These are phyloP conservation scores for Philypnodon macrostomus DNA, from an alignment of 2,797 vertebrate species.

Conservation along the genomic window DNA sequence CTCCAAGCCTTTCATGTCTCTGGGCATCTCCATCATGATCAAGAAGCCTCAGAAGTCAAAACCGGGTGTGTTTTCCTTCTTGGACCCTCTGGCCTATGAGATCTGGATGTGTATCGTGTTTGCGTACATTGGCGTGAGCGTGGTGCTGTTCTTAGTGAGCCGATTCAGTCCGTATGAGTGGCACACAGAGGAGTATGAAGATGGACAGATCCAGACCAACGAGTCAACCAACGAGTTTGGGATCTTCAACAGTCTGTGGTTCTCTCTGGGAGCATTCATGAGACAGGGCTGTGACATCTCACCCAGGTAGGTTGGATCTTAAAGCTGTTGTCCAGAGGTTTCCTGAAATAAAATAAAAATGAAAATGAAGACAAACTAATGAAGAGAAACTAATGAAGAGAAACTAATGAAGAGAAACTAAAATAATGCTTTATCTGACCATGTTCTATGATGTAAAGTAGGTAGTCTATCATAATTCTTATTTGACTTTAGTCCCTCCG, in stretches of 20 bases:
- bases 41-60: conserved; percentile 99
- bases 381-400: too few species aligned
- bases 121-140: conserved; percentile 98
- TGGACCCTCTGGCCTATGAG: conserved; percentile 98
- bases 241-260: conserved; percentile 99
- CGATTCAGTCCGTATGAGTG: conserved; percentile 99
- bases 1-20: conserved; percentile 99
- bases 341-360: too few species aligned
- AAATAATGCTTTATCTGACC: too few species aligned
- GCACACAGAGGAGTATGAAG: conserved; percentile 99
- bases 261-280: conserved; percentile 87
- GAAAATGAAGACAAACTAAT: too few species aligned
- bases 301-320: conserved; percentile 81
- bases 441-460: too few species aligned
- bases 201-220: conserved; percentile 97
- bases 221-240: conserved; percentile 99
- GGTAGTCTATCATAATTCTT: too few species aligned
- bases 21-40: conserved; percentile 99
- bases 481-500: too few species aligned
- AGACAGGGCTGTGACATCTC: conserved; percentile 87
- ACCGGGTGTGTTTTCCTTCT: conserved; percentile 97
- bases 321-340: too few species aligned
- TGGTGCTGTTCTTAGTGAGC: conserved; percentile 99
- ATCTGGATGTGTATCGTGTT: conserved; percentile 99
- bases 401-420: too few species aligned